These are phyloP conservation scores for Plutella xylostella DNA, from an alignment of 2,888 invertebrate genomes.

Conservation along the genomic window DNA sequence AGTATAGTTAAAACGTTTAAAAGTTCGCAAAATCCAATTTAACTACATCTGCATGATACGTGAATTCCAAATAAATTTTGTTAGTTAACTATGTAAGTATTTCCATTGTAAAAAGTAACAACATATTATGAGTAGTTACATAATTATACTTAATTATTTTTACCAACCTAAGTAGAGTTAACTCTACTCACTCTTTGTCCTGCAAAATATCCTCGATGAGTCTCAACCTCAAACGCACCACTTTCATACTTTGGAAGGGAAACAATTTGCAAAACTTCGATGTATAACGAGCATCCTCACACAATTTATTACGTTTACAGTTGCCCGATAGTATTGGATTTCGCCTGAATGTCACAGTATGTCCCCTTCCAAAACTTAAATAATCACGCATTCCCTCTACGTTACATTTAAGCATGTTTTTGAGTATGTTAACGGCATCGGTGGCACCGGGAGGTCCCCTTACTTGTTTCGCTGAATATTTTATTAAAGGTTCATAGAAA, in stretches of 20 bases:
- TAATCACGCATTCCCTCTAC: constrained; percentile 80
- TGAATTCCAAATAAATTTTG: too few relatives aligned
- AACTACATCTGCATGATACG: too few relatives aligned
- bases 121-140: too few relatives aligned
- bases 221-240: constrained; percentile 81
- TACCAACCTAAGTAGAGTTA: too few relatives aligned
- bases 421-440: constrained; percentile 75
- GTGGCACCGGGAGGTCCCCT: constrained; percentile 79
- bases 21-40: too few relatives aligned
- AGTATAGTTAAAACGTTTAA: too few relatives aligned
- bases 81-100: too few relatives aligned
- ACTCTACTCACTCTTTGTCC: constrained; percentile 77
- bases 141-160: too few relatives aligned
- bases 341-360: constrained; percentile 86
- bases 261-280: constrained; percentile 84
- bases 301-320: constrained; percentile 72
- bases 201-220: constrained; percentile 78
- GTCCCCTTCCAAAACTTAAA: constrained; percentile 80
- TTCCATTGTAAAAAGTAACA: too few relatives aligned
- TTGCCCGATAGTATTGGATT: constrained; percentile 87
- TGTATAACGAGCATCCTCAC: constrained; percentile 73
- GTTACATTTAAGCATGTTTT: constrained; percentile 81
- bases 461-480: constrained; percentile 85
- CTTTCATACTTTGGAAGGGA: constrained; percentile 91
- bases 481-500: constrained; percentile 89